These are phyloP conservation scores for Hemiscyllium ocellatum DNA, from an alignment of 2,113 vertebrate genomes.

Conservation along the genomic window DNA sequence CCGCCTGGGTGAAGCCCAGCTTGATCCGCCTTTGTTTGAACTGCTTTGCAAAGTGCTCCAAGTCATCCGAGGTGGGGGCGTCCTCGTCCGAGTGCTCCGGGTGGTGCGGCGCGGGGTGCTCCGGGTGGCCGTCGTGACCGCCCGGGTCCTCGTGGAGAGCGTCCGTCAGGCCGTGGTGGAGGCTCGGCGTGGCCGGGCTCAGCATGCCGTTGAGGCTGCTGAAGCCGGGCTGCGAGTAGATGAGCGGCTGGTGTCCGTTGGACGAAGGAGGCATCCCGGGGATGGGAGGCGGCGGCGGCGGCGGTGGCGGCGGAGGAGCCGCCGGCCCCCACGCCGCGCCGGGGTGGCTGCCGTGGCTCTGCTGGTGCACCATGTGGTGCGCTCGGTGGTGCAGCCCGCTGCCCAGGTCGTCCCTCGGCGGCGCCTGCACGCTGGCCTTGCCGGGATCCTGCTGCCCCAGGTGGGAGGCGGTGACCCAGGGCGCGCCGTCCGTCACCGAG, in stretches of 20 bases:
- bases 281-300: conserved; percentile 65
- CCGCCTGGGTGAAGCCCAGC: conserved; percentile 96
- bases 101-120: conserved; percentile 76
- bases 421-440: conserved; percentile 69
- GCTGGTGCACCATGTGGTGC: conserved; percentile 83
- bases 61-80: conserved; percentile 92
- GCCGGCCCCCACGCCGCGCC: conserved; percentile 77
- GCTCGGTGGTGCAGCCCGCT: conserved; percentile 77
- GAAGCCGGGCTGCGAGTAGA: conserved; percentile 74
- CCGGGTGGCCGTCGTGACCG: conserved; percentile 69
- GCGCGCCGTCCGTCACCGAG: conserved; percentile 50
- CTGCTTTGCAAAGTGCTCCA: conserved; percentile 98
- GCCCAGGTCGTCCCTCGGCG: conserved; percentile 70
- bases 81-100: conserved; percentile 93
- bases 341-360: conserved; percentile 63
- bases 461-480: conserved; percentile 81
- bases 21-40: conserved; percentile 98
- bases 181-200: conserved; percentile 40
- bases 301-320: conserved; percentile 40
- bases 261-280: conserved; percentile 81
- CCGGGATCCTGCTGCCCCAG: conserved; percentile 73
- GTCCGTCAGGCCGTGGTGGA: conserved; percentile 26
- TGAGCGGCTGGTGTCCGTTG: conserved; percentile 79
- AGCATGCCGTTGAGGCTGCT: conserved; percentile 76
- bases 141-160: conserved; percentile 72